Evolutionary conservation across 2,888 invertebrate species (phyloP), one percentile per base, ranked within the genome.

Genomic region (Melipona beecheii): DNA sequence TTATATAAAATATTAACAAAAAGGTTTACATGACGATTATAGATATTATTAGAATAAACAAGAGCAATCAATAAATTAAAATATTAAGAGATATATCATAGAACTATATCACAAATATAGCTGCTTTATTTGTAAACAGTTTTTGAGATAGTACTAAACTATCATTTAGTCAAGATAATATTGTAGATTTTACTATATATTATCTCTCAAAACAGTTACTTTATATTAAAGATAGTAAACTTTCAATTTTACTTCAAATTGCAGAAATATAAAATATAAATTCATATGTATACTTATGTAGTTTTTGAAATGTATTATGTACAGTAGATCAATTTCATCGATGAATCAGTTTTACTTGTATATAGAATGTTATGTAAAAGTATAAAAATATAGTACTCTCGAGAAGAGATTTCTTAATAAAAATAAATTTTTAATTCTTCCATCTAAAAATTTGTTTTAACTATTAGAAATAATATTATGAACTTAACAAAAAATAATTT

Each of bases 1-100:
- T 74, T 60, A 70, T 84, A 84, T 69, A 83, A 84, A 83, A 84
- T 75, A 76, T 78, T 75, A 75, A 69, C 54, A 83, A 68, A 64
- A 71, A 64, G 21, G 49, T 74, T 69, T 43, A 71, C 62, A 31
- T 36, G 36, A 74, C 19, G 50, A 43, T 65, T 58, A 56, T 60
- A 68, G 15, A 65, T 65, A 58, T 54, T 50, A 49, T 68, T 72
- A 50, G 62, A 75, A 81, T 15, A 49, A 56, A 52, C 43, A 58
- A 73, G 54, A 73, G 73, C 69, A 73, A 83, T 81, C 73, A 56
- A 75, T 60, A 60, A 60, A 60, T 82, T 73, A 74, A 81, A 60
- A 66, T 75, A 78, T 60, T 60, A 56, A 17, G 52, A 52, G 13
- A 79, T 69, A 52, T 65, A 60, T 65, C 4, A 19, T 81, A 66